Percentiles rank a stretch among this genome's conserved stretches.
phyloP scores from a whole-genome alignment of 53 echinoderm and acorn worm genomes.

The Hippasteria phrygiana region DNA sequence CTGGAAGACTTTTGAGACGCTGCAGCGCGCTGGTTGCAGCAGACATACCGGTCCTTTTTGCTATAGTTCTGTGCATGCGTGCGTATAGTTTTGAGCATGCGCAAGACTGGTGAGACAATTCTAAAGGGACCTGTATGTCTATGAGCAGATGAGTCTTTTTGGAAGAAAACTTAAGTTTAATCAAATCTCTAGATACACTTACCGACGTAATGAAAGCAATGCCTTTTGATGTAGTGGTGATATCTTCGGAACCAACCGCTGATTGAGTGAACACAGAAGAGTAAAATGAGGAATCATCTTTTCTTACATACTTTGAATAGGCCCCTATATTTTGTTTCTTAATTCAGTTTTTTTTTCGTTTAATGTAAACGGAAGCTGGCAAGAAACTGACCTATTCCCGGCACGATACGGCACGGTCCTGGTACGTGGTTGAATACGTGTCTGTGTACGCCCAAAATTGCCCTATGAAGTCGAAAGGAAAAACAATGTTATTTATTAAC shows the following conservation, averaged over 20 bases:
- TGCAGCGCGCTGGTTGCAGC: too few species aligned
- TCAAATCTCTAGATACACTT: background rate
- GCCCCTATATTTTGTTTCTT: background rate
- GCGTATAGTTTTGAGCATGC: too few species aligned
- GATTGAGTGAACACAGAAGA: background rate
- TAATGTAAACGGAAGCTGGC: background rate
- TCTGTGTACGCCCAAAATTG: constrained; percentile 30
- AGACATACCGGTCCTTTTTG: too few species aligned
- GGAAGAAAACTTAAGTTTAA: too few species aligned
- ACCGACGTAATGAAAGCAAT: constrained; percentile 83
- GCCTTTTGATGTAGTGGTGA: constrained; percentile 64
- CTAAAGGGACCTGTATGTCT: too few species aligned
- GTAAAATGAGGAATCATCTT: background rate
- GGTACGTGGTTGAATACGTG: constrained; percentile 61
- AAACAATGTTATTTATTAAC: background rate
- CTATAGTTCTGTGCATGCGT: too few species aligned
- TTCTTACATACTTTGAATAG: background rate
- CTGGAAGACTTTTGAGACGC: too few species aligned
- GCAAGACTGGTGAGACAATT: too few species aligned
- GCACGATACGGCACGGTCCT: constrained; percentile 61
- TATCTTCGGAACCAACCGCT: constrained; percentile 81
- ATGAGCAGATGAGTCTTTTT: too few species aligned
- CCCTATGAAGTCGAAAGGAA: constrained; percentile 10
- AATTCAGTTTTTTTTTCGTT: background rate
- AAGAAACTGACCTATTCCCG: constrained; percentile 38